These are phyloP conservation scores for Monochamus alternatus DNA, from an alignment of 2,888 invertebrate genomes.

Conservation along the genomic window DNA sequence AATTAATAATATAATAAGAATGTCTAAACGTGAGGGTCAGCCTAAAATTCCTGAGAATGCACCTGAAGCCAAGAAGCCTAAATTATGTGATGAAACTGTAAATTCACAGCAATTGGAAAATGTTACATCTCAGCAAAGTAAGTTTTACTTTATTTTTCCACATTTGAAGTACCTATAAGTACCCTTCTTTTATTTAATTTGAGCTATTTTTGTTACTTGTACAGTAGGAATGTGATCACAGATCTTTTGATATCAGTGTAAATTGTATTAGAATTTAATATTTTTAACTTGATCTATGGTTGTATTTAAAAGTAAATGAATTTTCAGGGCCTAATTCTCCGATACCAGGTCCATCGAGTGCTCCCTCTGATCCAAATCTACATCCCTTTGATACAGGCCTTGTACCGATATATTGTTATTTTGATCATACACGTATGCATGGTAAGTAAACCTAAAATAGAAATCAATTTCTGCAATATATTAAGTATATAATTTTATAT, in stretches of 20 bases:
- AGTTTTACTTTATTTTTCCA: too few relatives aligned
- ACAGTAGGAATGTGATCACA: too few relatives aligned
- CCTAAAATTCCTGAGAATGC: neutral
- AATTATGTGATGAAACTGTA: neutral
- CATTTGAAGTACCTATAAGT: too few relatives aligned
- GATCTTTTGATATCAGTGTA: too few relatives aligned
- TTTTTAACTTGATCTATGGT: neutral
- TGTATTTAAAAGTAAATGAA: neutral
- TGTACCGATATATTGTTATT: neutral
- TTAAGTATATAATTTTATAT: too few relatives aligned
- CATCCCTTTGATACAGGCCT: neutral
- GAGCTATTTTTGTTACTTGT: too few relatives aligned
- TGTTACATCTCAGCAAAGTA: too few relatives aligned
- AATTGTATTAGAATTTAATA: too few relatives aligned
- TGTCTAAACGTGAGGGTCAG: neutral
- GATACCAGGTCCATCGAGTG: neutral
- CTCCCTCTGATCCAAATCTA: neutral
- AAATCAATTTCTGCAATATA: neutral
- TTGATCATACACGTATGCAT: neutral
- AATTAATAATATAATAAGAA: neutral
- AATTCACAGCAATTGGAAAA: too few relatives aligned
- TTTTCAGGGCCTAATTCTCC: conserved; percentile 5
- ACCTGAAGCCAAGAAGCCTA: neutral
- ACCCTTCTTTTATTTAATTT: too few relatives aligned
- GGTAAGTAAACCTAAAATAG: neutral